These are phyloP conservation scores for Himalopsyche anomala DNA, from an alignment of 2,888 invertebrate species.

Conservation along the genomic window DNA sequence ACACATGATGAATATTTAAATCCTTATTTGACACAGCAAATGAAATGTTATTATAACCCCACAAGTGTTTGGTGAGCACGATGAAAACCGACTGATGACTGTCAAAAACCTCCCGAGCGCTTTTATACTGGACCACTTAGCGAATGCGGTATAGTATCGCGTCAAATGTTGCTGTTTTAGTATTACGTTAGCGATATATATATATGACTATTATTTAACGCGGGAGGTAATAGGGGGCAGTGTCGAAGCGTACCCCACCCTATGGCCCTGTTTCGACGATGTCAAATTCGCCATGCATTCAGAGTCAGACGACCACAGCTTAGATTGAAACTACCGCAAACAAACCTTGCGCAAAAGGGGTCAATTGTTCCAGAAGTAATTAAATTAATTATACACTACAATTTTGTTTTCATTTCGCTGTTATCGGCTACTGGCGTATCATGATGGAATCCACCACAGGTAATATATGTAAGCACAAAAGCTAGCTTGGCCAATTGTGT, in stretches of 20 bases:
- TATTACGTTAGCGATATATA: constrained; percentile 55
- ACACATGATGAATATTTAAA: constrained; percentile 10
- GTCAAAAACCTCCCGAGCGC: constrained; percentile 56
- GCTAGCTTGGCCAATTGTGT: no score
- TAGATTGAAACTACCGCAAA: neutral
- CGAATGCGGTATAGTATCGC: constrained; percentile 23
- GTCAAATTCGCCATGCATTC: constrained; percentile 4
- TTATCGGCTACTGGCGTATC: no score
- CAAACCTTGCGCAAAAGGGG: neutral
- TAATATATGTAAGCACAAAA: no score
- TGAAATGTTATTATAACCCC: neutral
- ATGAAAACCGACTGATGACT: constrained; percentile 56
- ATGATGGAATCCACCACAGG: no score
- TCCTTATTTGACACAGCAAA: neutral
- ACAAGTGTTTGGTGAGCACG: constrained; percentile 21
- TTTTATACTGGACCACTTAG: constrained; percentile 64
- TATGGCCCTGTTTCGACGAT: neutral
- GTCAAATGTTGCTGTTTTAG: constrained; percentile 48
- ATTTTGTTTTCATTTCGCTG: no score
- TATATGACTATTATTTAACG: constrained; percentile 50
- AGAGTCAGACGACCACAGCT: neutral
- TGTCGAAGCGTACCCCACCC: constrained; percentile 31
- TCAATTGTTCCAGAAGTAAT: neutral
- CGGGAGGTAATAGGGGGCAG: constrained; percentile 15
- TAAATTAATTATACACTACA: no score